Evolutionary conservation across 1,140 invertebrate genomes (phyloP), one percentile per base, ranked within the genome.

Genomic region (Magallana gigas): DNA sequence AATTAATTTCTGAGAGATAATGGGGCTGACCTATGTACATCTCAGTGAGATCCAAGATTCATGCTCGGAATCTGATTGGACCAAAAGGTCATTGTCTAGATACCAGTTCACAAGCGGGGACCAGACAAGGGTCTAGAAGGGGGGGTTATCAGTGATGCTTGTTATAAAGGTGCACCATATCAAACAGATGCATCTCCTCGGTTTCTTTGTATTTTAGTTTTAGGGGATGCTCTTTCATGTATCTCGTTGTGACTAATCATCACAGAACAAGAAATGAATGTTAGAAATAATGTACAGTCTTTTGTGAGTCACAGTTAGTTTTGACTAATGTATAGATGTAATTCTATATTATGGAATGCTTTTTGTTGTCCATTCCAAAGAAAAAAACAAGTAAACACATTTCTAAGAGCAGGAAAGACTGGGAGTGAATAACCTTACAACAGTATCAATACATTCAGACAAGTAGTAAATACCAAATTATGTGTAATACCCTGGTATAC

Each of bases 61-160:
- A 12, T 76, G 68, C 36, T 36, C 23, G 11, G 8, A 29, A 76
- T 76, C 68, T 76, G 68, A 76, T 76, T 76, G 23, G 68, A 29
- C 68, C 29, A 8, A 29, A 76, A 76, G 68, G 68, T 76, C 29
- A 36, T 29, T 36, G 68, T 71, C 64, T 71, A 71, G 64, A 71
- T 71, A 71, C 64, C 64, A 71, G 64, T 76, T 76, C 29, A 29
- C 23, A 12, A 48, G 36, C 3, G 68, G 23, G 68, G 9, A 76
- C 68, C 18, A 76, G 68, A 29, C 23, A 29, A 64, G 60, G 68
- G 29, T 2, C 11, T 11, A 29, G 4, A 29, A 9, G 23, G 18
- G 9, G 23, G 23, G 68, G 68, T 76, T 76, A 76, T 76, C 68
- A 3, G 6, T 1, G 11, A 18, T 16, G 16, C 16, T 64, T 64